Evolutionary conservation across 2,888 invertebrate species (phyloP).

Genomic region (Andrena dorsata): DNA sequence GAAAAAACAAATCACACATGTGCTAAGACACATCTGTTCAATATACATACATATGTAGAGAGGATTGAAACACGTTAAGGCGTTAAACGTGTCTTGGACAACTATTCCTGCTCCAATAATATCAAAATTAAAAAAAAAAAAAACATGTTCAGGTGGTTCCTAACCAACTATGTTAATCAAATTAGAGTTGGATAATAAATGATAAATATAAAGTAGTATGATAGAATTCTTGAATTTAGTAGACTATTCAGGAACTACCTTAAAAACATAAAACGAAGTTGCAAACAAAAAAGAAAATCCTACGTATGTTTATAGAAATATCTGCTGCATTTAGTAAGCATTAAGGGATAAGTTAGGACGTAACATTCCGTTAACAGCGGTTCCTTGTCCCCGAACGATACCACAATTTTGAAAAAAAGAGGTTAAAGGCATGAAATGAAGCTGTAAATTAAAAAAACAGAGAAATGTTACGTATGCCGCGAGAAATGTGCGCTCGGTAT

Average conservation of each 20-base stretch:
- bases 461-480: not conserved
- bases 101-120: too few relatives aligned
- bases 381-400: not conserved
- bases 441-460: not conserved
- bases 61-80: not conserved
- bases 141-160: too few relatives aligned
- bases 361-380: not conserved
- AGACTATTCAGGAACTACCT: too few relatives aligned
- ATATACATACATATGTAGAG: not conserved
- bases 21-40: not conserved
- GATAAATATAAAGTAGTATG: too few relatives aligned
- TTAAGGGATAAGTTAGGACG: not conserved
- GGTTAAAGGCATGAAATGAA: not conserved
- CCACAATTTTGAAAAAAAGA: not conserved
- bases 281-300: not conserved
- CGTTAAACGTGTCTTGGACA: too few relatives aligned
- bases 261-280: not conserved
- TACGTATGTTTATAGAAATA: not conserved
- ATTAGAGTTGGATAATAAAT: too few relatives aligned
- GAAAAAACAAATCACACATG: not conserved
- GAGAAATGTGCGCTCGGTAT: not conserved
- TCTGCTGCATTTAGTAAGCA: not conserved
- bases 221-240: too few relatives aligned
- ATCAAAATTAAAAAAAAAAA: too few relatives aligned
- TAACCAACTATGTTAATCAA: too few relatives aligned